Evolutionary conservation across 2,113 vertebrate species (phyloP).

Genomic region (Herpailurus yagouaroundi): DNA sequence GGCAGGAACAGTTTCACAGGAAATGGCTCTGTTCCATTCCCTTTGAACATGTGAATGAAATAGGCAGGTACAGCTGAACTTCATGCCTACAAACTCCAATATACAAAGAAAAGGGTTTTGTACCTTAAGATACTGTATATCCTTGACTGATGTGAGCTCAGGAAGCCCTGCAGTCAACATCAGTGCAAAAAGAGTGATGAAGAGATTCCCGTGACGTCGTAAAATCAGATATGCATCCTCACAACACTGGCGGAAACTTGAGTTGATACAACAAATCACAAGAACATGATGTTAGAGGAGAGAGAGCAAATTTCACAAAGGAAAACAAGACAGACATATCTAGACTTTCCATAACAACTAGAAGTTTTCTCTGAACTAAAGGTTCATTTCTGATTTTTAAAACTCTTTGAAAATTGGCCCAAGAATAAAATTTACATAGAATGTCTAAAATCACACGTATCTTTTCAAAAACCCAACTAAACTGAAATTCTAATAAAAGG

Average conservation of each 20-base stretch:
- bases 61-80: background rate
- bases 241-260: conserved; percentile 97
- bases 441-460: background rate
- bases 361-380: background rate
- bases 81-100: background rate
- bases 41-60: background rate
- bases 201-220: conserved; percentile 96
- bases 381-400: conserved; percentile 27
- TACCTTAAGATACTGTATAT: conserved; percentile 99
- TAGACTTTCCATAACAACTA: background rate
- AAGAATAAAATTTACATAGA: conserved; percentile 26
- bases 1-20: background rate
- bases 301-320: background rate
- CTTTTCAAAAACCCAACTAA: conserved; percentile 7
- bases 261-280: background rate
- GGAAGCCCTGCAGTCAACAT: conserved; percentile 98
- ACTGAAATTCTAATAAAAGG: conserved; percentile 7
- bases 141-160: conserved; percentile 97
- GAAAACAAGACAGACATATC: background rate
- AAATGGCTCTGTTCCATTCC: background rate
- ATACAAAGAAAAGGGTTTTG: background rate
- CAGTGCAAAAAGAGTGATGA: conserved; percentile 98
- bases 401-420: background rate
- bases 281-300: background rate
- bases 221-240: conserved; percentile 96